phyloP scores from a whole-genome alignment of 2,797 vertebrate species.

The Danio albolineatus region DNA sequence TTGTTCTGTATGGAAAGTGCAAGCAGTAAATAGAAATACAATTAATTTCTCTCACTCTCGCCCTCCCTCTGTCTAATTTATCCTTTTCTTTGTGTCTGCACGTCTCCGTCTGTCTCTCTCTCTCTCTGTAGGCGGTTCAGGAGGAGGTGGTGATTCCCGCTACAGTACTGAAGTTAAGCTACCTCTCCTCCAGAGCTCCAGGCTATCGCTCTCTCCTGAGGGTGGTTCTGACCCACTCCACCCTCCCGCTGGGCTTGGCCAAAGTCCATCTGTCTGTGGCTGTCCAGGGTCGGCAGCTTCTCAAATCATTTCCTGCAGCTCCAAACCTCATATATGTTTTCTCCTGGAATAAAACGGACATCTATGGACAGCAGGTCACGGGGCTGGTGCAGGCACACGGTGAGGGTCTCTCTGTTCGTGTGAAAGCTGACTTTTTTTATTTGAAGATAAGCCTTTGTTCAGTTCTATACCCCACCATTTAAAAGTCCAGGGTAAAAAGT shows the following conservation, averaged over 20 bases:
- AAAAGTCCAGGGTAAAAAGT: not conserved
- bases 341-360: constrained; percentile 90
- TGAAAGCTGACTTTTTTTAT: not conserved
- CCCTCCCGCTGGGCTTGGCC: constrained; percentile 80
- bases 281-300: constrained; percentile 84
- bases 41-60: constrained; percentile 33
- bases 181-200: constrained; percentile 84
- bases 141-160: constrained; percentile 87
- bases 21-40: constrained; percentile 61
- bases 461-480: not conserved
- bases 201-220: constrained; percentile 87
- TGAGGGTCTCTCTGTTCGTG: constrained; percentile 66
- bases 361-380: constrained; percentile 88
- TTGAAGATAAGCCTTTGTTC: not conserved
- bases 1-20: constrained; percentile 67
- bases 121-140: constrained; percentile 80
- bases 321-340: constrained; percentile 84
- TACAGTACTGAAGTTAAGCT: constrained; percentile 86
- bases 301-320: constrained; percentile 87
- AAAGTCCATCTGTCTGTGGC: constrained; percentile 86
- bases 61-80: constrained; percentile 3
- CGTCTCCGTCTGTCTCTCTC: not conserved
- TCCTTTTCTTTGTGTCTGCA: not conserved
- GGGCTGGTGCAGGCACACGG: constrained; percentile 85
- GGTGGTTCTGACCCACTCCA: constrained; percentile 83